These are phyloP conservation scores for Centropus bengalensis DNA, from an alignment of 2,113 vertebrate species.

Conservation along the genomic window DNA sequence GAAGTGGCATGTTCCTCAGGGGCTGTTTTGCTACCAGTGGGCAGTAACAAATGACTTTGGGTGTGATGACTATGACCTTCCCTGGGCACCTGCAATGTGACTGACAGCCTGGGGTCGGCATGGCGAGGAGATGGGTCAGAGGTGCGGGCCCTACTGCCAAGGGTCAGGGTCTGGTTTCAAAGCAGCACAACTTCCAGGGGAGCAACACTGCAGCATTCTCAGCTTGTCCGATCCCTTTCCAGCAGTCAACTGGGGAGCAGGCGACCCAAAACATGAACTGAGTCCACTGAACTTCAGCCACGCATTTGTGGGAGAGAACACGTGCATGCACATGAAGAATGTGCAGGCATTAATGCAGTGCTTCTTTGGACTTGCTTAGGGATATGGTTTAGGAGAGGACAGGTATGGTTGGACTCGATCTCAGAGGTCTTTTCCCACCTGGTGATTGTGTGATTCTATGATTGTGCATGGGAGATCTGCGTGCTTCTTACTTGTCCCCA, in stretches of 20 bases:
- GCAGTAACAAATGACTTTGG: background rate
- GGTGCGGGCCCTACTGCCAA: background rate
- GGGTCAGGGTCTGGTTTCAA: background rate
- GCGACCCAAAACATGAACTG: accelerated
- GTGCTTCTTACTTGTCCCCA: background rate
- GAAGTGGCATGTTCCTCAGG: background rate
- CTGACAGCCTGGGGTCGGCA: background rate
- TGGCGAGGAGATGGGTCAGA: background rate
- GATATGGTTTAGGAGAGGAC: too few relatives aligned
- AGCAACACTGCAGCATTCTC: accelerated
- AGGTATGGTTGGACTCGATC: too few relatives aligned
- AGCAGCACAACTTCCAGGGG: accelerated
- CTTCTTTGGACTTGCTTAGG: background rate
- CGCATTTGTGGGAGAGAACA: background rate
- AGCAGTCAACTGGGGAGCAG: background rate
- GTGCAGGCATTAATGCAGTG: background rate
- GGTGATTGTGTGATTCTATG: too few relatives aligned
- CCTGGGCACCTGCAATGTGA: background rate
- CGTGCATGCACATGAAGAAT: background rate
- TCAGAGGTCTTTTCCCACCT: too few relatives aligned
- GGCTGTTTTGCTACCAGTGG: background rate
- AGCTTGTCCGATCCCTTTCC: background rate
- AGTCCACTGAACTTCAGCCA: background rate
- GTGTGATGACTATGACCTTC: background rate
- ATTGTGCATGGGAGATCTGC: background rate